Evolutionary conservation across 2,888 invertebrate species (phyloP).

Genomic region (Mesorhabditis belari): DNA sequence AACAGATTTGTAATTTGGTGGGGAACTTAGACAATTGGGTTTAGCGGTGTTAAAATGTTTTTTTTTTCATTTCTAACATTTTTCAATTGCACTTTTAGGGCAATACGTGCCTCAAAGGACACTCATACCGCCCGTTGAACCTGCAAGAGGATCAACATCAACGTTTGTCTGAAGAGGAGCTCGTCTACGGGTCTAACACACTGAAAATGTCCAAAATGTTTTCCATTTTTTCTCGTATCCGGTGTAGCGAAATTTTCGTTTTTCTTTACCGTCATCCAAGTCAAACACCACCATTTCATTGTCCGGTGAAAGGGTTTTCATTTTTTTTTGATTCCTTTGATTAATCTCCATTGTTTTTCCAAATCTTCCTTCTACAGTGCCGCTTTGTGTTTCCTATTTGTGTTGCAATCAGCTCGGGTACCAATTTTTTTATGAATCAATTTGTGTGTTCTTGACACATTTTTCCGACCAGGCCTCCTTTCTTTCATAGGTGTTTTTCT

Average conservation of each 20-base stretch:
- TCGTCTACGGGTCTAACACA: not conserved
- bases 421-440: too few relatives aligned
- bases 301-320: too few relatives aligned
- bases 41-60: not conserved
- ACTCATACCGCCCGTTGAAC: conserved; percentile 31
- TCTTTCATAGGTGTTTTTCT: too few relatives aligned
- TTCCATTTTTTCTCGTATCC: not conserved
- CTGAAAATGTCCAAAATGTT: too few relatives aligned
- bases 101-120: conserved; percentile 46
- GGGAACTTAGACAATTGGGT: not conserved
- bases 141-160: conserved; percentile 35
- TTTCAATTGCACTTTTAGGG: conserved; percentile 22
- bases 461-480: too few relatives aligned
- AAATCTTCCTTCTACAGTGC: not conserved
- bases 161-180: conserved; percentile 37
- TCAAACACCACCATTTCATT: too few relatives aligned
- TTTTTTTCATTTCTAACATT: not conserved
- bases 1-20: not conserved
- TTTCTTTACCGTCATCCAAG: too few relatives aligned
- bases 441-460: too few relatives aligned
- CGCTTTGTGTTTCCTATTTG: not conserved
- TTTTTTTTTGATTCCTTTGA: too few relatives aligned
- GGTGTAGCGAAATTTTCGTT: not conserved
- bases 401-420: not conserved
- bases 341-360: too few relatives aligned